Conservation (phyloP, 2,113 vertebrate genomes). For the Anhinga rufa region DNA sequence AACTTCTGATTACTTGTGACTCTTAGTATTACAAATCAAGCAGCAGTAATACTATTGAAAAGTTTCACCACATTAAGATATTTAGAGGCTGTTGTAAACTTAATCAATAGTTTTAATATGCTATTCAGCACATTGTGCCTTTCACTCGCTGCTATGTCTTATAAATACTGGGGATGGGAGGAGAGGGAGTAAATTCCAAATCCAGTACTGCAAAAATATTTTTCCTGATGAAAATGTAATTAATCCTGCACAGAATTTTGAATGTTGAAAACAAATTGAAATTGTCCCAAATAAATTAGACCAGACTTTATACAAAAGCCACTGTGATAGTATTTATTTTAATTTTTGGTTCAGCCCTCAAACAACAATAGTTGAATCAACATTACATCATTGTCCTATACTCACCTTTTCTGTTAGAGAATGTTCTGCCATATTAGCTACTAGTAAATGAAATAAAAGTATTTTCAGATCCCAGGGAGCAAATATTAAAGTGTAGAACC, state of each 20-base stretch:
- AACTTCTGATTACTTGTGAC: background rate
- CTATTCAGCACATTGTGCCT: background rate
- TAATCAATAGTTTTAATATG: background rate
- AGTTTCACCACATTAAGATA: background rate
- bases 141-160: background rate
- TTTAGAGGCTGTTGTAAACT: background rate
- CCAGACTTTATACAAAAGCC: background rate
- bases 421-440: background rate
- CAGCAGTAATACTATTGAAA: background rate
- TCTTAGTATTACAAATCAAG: background rate
- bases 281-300: background rate
- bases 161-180: background rate
- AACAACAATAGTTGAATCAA: background rate
- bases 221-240: background rate
- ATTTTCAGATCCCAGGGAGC: background rate
- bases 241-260: background rate
- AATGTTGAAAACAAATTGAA: background rate
- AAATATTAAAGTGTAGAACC: background rate
- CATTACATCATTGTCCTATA: background rate
- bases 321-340: background rate
- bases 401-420: background rate
- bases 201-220: background rate
- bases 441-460: background rate
- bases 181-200: background rate
- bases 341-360: background rate